Percentiles rank a stretch among this genome's conserved stretches.
These are phyloP conservation scores for Malacosoma neustria DNA, from an alignment of 2,888 invertebrate species.

Conservation along the genomic window DNA sequence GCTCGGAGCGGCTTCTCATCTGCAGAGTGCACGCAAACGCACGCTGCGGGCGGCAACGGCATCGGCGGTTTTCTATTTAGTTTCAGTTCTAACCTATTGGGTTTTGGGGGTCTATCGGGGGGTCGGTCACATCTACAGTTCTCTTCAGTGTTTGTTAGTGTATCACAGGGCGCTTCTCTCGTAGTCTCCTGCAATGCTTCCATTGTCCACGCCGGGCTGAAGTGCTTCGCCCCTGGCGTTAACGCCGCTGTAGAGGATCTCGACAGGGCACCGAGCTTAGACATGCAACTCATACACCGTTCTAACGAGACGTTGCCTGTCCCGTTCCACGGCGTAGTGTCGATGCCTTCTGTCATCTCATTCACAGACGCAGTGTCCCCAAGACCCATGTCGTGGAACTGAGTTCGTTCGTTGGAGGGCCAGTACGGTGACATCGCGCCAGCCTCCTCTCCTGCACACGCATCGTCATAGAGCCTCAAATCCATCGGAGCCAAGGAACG, in stretches of 20 bases:
- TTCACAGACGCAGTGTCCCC: conserved; percentile 49
- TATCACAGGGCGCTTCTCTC: conserved; percentile 12
- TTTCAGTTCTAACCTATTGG: conserved; percentile 33
- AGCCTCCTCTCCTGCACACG: conserved; percentile 39
- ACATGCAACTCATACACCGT: conserved; percentile 85
- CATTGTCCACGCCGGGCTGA: conserved; percentile 76
- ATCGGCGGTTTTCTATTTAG: conserved; percentile 43
- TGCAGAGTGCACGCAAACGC: conserved; percentile 27
- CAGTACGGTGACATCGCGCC: conserved; percentile 77
- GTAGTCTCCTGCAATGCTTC: conserved; percentile 41
- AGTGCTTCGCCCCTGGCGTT: conserved; percentile 63
- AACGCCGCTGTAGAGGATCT: conserved; percentile 77
- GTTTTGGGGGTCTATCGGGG: conserved; percentile 79
- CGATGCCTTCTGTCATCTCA: conserved; percentile 29
- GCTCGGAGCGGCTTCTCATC: conserved; percentile 36
- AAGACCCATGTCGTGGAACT: conserved; percentile 64
- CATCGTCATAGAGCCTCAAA: conserved; percentile 43
- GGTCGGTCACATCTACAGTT: conserved; percentile 39
- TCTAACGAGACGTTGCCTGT: conserved; percentile 68
- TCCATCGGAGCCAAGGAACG: conserved; percentile 53
- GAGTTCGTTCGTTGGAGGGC: conserved; percentile 72
- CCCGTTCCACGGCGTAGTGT: conserved; percentile 34
- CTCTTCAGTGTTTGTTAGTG: conserved; percentile 30
- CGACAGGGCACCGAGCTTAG: conserved; percentile 83
- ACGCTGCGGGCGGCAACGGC: conserved; percentile 29